phyloP scores from a whole-genome alignment of 2,113 vertebrate genomes.

The Pedionomus torquatus region DNA sequence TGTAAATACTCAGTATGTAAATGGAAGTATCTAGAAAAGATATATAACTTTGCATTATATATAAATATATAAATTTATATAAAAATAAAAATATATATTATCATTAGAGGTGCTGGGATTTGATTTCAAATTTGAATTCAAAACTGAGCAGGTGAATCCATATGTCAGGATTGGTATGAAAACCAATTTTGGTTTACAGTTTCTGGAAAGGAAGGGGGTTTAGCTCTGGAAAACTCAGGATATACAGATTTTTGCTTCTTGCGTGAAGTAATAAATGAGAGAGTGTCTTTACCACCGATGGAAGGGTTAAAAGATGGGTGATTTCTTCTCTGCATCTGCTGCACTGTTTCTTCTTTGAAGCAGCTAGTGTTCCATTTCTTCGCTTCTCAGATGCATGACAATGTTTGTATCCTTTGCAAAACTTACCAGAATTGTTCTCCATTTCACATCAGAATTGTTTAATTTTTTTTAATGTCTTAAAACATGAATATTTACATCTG shows the following conservation, averaged over 20 bases:
- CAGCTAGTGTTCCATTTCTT: background rate
- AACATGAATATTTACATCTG: background rate
- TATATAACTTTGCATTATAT: too few species aligned
- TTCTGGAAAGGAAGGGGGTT: background rate
- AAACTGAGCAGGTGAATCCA: background rate
- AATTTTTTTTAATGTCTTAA: background rate
- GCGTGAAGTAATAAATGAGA: background rate
- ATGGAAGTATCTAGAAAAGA: background rate
- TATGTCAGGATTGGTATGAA: background rate
- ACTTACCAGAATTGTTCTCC: background rate
- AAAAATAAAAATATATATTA: too few species aligned
- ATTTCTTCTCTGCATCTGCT: background rate
- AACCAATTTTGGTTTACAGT: background rate
- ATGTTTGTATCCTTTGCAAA: background rate
- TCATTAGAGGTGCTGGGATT: background rate
- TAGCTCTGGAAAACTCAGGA: background rate
- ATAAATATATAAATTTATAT: too few species aligned
- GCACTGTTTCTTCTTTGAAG: background rate
- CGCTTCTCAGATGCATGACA: background rate
- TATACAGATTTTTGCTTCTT: background rate
- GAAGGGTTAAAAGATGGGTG: background rate
- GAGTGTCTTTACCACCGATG: background rate
- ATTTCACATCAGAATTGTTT: background rate
- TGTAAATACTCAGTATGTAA: background rate
- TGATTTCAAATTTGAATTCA: background rate